A percentile compares a stretch with the other conserved stretches of the same genome.
Conservation (phyloP, 2,888 invertebrate species). For the Ormyrus pomaceus region DNA sequence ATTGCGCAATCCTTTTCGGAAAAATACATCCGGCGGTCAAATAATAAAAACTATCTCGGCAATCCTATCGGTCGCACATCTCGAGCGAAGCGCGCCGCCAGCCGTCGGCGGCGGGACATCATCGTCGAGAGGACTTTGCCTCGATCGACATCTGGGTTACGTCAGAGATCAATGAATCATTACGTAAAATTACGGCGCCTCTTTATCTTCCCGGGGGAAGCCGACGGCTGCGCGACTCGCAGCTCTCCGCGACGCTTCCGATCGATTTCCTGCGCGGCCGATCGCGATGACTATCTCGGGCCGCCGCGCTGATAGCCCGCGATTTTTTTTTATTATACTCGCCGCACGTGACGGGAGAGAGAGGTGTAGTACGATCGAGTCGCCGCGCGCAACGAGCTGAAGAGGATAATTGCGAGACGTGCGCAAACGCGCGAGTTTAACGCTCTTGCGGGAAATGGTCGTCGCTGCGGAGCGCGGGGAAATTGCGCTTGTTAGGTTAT, state of each 20-base stretch:
- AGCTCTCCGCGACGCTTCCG: background rate
- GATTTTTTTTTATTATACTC: too few species aligned
- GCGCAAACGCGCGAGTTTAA: background rate
- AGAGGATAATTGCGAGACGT: constrained; percentile 4
- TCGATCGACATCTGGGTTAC: constrained; percentile 45
- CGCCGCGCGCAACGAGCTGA: background rate
- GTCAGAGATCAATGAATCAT: constrained; percentile 63
- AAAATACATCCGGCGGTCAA: too few species aligned
- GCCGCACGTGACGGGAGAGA: too few species aligned
- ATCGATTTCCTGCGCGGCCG: background rate
- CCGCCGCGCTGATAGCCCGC: too few species aligned
- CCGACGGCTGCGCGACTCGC: background rate
- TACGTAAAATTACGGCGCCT: constrained; percentile 54
- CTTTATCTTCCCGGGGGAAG: constrained; percentile 9
- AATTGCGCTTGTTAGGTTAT: constrained; percentile 5
- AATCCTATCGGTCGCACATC: too few species aligned
- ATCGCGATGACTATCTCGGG: too few species aligned
- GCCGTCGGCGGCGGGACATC: too few species aligned
- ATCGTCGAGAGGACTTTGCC: too few species aligned
- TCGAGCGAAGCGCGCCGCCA: too few species aligned
- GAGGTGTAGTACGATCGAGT: background rate
- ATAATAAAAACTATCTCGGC: too few species aligned
- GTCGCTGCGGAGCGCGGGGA: background rate
- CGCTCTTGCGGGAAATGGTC: too few species aligned
- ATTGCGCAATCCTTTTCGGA: too few species aligned